Base-by-base conservation (phyloP, 1,140 invertebrate species). In the Heliothis virescens region DNA sequence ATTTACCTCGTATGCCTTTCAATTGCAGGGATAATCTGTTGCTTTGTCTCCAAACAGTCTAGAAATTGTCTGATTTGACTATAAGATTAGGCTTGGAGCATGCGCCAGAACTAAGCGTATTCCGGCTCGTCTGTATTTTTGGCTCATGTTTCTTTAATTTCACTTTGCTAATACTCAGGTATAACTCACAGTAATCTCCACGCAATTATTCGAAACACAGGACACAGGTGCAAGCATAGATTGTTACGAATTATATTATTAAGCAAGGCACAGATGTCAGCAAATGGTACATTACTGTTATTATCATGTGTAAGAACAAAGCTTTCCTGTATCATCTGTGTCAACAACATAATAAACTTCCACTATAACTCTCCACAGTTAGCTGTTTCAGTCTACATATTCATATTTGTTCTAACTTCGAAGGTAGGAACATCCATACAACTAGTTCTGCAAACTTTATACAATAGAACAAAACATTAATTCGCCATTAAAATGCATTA, bases 311-410 rank as follows among this genome's bases (percentile, higher is more conserved):
- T 48, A 48, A 48, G 63, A 48, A 18, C 10, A 41, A 48, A 67
- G 63, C 63, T 48, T 48, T 18, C 41, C 63, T 67, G 9, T 67
- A 67, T 50, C 16, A 67, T 67, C 63, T 67, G 41, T 48, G 63
- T 65, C 63, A 65, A 65, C 41, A 18, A 21, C 16, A 65, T 9
- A 13, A 65, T 18, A 65, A 65, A 48, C 63, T 65, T 48, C 12
- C 10, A 12, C n/a, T 65, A 41, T 65, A 48, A 18, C 16, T 18
- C 48, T 21, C n/a, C 41, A 48, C 16, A 16, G 10, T 16, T 48
- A 1, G 16, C 34, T 18, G n/a, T 67, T 16, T 48, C 12, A 67
- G 55, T 57, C 55, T 57, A 11, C 55, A 21, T 60, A 26, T 29
- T 26, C 21, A 15, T 60, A 13, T 60, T 26, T 60, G 57, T 29